These are phyloP conservation scores for Nomada flava DNA, from an alignment of 2,888 invertebrate genomes.

Conservation along the genomic window DNA sequence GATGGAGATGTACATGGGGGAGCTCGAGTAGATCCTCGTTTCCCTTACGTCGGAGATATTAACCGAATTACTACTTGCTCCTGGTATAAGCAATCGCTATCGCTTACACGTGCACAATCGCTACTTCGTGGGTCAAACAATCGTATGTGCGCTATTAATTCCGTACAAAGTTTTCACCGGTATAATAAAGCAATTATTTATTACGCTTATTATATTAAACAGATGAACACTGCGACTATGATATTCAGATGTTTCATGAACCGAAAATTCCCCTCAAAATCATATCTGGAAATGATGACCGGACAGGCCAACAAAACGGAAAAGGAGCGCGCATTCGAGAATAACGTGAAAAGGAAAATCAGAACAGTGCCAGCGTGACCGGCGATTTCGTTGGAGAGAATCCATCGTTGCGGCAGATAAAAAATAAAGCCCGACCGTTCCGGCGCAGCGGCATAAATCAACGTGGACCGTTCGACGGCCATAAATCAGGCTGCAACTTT, in stretches of 20 bases:
- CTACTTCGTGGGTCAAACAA: neutral
- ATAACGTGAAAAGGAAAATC: neutral
- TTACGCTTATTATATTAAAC: too few species aligned
- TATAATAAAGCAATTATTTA: too few species aligned
- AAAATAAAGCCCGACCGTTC: constrained; percentile 54
- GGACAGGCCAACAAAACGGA: too few species aligned
- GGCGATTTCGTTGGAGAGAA: constrained; percentile 42
- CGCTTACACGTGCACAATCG: constrained; percentile 7
- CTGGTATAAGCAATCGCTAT: constrained; percentile 14
- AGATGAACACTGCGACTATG: too few species aligned
- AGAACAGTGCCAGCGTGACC: constrained; percentile 20
- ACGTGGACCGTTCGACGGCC: constrained; percentile 40
- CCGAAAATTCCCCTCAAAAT: too few species aligned
- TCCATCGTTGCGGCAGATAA: constrained; percentile 30
- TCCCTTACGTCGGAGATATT: constrained; percentile 31
- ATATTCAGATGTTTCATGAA: too few species aligned
- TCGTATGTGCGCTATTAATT: neutral
- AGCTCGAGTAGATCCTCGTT: constrained; percentile 22
- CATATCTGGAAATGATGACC: too few species aligned
- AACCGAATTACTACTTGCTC: constrained; percentile 43
- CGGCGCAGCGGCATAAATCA: constrained; percentile 57
- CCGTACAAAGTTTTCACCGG: neutral
- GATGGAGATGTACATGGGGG: constrained; percentile 17
- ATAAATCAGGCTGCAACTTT: constrained; percentile 68
- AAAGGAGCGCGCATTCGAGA: constrained; percentile 24